phyloP scores from a whole-genome alignment of 2,797 vertebrate genomes.

The Kryptolebias ocellatus region DNA sequence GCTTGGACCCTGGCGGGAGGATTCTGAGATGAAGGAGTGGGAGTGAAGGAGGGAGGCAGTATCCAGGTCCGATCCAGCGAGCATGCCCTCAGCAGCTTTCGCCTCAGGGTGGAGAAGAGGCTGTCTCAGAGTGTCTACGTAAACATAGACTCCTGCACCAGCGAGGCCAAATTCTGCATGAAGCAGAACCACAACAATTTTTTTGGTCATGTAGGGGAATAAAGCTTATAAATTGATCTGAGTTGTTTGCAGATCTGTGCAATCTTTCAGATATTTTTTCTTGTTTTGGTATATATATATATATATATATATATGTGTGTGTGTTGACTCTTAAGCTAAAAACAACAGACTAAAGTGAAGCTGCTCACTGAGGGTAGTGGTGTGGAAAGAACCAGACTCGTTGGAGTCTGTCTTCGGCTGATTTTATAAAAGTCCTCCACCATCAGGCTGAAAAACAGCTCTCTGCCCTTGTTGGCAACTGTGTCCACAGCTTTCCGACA shows the following conservation, averaged over 20 bases:
- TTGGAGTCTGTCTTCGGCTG: conserved; percentile 28
- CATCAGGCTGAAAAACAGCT: conserved; percentile 32
- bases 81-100: conserved; percentile 37
- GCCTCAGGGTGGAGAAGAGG: conserved; percentile 61
- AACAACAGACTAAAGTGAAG: conserved; percentile 40
- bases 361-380: conserved; percentile 12
- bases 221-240: conserved; percentile 48
- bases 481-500: conserved; percentile 20
- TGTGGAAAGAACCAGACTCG: conserved; percentile 33
- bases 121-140: conserved; percentile 59
- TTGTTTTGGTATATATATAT: no score
- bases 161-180: conserved; percentile 33
- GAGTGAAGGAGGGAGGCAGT: conserved; percentile 31
- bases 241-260: conserved; percentile 25
- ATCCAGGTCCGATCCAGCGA: conserved; percentile 61
- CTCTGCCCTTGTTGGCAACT: conserved; percentile 22
- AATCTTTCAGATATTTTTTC: neutral
- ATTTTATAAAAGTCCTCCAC: conserved; percentile 40
- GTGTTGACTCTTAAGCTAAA: conserved; percentile 44
- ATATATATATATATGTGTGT: conserved; percentile 1
- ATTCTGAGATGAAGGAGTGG: conserved; percentile 52
- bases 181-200: conserved; percentile 16
- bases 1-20: conserved; percentile 53
- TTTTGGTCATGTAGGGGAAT: conserved; percentile 36
- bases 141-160: conserved; percentile 56